A percentile compares a stretch with the other conserved stretches of the same genome.
Evolutionary conservation across 2,113 vertebrate species (phyloP).

Genomic region (Alaudala cheleensis): DNA sequence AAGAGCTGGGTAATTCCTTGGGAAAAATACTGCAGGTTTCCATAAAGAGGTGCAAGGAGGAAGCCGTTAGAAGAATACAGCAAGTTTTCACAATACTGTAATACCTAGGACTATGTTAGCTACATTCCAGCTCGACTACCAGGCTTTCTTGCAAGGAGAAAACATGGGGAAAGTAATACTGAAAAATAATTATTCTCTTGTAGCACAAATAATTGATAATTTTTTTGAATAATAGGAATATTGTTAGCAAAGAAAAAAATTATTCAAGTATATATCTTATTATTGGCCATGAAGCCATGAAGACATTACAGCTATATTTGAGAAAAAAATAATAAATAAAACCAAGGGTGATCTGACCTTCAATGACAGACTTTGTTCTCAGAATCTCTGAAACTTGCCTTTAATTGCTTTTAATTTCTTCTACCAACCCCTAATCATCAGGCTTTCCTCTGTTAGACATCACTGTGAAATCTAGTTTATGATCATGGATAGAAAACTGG

Average conservation of each 20-base stretch:
- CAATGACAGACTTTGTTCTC: background rate
- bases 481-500: background rate
- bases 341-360: background rate
- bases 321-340: background rate
- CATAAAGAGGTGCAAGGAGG: background rate
- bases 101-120: background rate
- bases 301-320: background rate
- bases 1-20: background rate
- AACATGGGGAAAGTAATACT: background rate
- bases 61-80: background rate
- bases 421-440: background rate
- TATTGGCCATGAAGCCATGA: background rate
- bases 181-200: background rate
- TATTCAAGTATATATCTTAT: background rate
- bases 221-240: background rate
- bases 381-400: background rate
- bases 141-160: background rate
- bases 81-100: background rate
- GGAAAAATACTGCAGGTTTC: background rate
- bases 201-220: background rate
- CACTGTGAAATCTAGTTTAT: background rate
- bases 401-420: background rate
- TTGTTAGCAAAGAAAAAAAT: background rate
- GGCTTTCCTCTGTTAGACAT: background rate
- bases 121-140: background rate